Evolutionary conservation across 2,888 invertebrate genomes (phyloP).

Genomic region (Agrotis segetum): DNA sequence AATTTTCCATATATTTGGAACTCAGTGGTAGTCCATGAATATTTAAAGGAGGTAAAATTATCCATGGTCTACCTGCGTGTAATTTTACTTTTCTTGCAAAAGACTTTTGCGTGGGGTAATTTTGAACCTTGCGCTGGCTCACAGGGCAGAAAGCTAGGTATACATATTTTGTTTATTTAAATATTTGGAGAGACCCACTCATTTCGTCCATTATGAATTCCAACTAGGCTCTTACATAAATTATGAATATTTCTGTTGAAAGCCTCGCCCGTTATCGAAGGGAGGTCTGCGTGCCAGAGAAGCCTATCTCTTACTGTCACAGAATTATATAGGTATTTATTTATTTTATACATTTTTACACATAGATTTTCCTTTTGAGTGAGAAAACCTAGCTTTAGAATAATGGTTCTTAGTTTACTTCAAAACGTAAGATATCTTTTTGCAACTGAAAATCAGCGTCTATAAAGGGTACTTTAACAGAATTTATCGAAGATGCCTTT

Average conservation of each 20-base stretch:
- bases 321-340: slow-evolving; percentile 44
- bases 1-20: no score
- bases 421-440: slow-evolving; percentile 2
- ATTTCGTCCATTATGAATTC: slow-evolving; percentile 59
- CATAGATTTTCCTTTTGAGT: slow-evolving; percentile 10
- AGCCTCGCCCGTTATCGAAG: slow-evolving; percentile 60
- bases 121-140: no score
- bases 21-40: no score
- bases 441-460: neutral
- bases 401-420: no score
- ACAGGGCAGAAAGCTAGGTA: slow-evolving; percentile 30
- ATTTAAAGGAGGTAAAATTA: no score
- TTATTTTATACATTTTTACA: slow-evolving; percentile 33
- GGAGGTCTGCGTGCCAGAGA: slow-evolving; percentile 56
- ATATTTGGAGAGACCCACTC: slow-evolving; percentile 49
- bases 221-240: slow-evolving; percentile 61
- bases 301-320: slow-evolving; percentile 32
- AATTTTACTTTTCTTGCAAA: no score
- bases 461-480: neutral
- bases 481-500: no score
- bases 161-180: slow-evolving; percentile 38
- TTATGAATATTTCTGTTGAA: slow-evolving; percentile 61
- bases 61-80: no score
- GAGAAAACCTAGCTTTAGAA: no score
- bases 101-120: no score